Evolutionary conservation across 2,113 vertebrate species (phyloP).

Genomic region (Girardinichthys multiradiatus): DNA sequence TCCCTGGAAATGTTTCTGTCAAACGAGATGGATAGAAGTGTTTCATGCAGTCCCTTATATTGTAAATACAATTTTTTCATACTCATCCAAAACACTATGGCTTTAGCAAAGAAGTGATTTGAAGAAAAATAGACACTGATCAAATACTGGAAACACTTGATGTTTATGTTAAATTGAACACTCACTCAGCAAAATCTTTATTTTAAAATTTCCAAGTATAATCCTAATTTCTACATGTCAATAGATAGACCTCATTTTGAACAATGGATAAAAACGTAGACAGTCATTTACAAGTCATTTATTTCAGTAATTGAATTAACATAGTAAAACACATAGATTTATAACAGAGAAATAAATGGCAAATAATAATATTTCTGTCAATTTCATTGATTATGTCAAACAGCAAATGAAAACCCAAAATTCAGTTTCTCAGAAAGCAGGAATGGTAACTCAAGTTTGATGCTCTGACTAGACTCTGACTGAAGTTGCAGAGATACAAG

Average conservation of each 20-base stretch:
- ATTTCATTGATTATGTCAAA: no score
- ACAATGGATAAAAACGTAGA: background rate
- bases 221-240: background rate
- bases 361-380: background rate
- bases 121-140: constrained; percentile 23
- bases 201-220: background rate
- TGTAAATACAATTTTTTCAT: constrained; percentile 35
- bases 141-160: constrained; percentile 7
- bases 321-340: background rate
- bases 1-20: constrained; percentile 59
- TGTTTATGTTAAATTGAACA: background rate
- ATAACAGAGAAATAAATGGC: background rate
- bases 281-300: no score
- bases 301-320: background rate
- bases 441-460: no score
- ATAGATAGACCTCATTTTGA: background rate
- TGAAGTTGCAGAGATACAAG: no score
- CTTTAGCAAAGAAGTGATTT: constrained; percentile 22
- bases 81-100: constrained; percentile 25
- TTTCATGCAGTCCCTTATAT: constrained; percentile 30
- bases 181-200: background rate
- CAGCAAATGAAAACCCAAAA: no score
- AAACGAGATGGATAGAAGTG: constrained; percentile 47
- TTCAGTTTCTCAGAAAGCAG: no score
- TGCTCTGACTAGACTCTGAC: no score